Evolutionary conservation across 2,888 invertebrate genomes (phyloP), one percentile per base, ranked within the genome.

Genomic region (Machimus rusticus): DNA sequence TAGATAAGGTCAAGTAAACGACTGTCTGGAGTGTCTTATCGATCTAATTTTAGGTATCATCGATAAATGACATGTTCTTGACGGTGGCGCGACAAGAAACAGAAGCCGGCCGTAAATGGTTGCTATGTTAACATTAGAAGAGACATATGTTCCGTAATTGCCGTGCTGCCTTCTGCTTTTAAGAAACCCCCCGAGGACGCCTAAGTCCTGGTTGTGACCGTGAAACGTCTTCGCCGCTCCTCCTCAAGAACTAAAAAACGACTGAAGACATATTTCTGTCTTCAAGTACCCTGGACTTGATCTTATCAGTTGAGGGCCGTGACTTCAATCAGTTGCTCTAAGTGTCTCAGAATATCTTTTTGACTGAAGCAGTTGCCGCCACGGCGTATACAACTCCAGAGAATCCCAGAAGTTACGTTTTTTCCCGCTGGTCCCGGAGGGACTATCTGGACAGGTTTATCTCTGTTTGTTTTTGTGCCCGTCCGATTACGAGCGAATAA

Each of bases 221-320:
- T 23, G 39, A 16, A 5, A n/a, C 43, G 19, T 37, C n/a, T 77
- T n/a, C 37, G 37, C 37, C 12, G 37, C 8, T 37, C 23, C 6
- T 37, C 23, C 23, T 78, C 19, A 19, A 78, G 78, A 78, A 23
- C 78, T 78, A 5, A 78, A 39, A 43, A 78, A 78, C 23, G 28
- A 19, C 43, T 23, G 46, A 78, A 78, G 23, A 39, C 78, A 46
- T 78, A 43, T 78, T 46, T 43, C 43, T 46, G n/a, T 78, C 78
- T 46, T 78, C 78, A 78, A 78, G 78, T 78, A 46, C 43, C 46
- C 78, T 14, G 78, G 78, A 78, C 78, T 78, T 78, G 78, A 78
- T 78, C 78, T 78, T 78, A 78, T 51, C 51, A 51, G 8, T 16
- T 19, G 51, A 51, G 51, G 51, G 51, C 51, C 51, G 51, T 51